Base-by-base conservation (phyloP, 1,140 invertebrate species). In the Drosophila lacteicornis region DNA sequence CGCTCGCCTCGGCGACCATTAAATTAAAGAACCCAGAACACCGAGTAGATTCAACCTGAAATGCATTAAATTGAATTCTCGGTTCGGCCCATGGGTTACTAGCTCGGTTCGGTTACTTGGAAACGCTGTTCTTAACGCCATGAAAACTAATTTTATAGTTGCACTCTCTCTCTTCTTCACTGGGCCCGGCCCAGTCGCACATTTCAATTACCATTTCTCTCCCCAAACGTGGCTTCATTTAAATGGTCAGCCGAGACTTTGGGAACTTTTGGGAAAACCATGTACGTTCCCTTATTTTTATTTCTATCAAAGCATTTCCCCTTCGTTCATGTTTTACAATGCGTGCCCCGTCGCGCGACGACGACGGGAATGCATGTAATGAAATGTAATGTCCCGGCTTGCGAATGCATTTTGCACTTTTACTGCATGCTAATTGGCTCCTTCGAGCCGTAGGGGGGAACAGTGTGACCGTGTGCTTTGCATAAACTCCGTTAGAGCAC, bases 71-170 rank as follows among this genome's bases (percentile, higher is more conserved):
- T 90, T 90, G 78, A 90, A 88, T 85, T 90, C 71, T 75, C 33
- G 49, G 49, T 11, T 47, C 11, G 36, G 61, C 36, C 61, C 60
- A 57, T 57, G 38, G 25, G 36, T 56, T 56, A 55, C 51, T 55
- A 57, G n/a, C 38, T 71, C 55, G 17, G 43, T 73, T 73, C 55
- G 17, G 27, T 73, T 73, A 74, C 68, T 73, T 57, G 68, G 70
- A 73, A 85, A 90, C 70, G 85, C 78, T 71, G 82, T 90, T 80
- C 79, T 90, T 88, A 90, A 90, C 85, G 84, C 84, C 84, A 88
- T 88, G 84, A 88, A 88, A 88, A 84, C 84, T 90, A 90, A 88
- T 90, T 88, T 88, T 84, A 88, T 88, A 79, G 82, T 84, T 75
- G 75, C 81, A 79, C 80, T 75, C 73, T 60, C 80, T 75, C 73